Evolutionary conservation across 2,888 invertebrate species (phyloP).

Genomic region (Tinea pellionella): DNA sequence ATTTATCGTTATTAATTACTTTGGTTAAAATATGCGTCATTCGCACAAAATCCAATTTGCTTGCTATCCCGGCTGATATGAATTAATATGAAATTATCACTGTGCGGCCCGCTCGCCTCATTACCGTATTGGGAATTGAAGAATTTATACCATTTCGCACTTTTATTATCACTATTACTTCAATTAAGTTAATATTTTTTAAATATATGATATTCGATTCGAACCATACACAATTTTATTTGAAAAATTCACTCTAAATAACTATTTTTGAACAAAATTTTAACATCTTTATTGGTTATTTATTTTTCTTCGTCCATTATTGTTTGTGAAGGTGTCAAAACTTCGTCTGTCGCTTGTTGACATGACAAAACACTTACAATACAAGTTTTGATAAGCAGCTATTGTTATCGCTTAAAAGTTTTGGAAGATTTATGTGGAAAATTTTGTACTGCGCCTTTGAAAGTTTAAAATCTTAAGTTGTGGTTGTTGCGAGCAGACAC

Average conservation of each 20-base stretch:
- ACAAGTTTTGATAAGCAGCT: constrained; percentile 14
- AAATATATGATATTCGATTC: no score
- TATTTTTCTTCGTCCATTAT: not conserved
- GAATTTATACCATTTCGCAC: not conserved
- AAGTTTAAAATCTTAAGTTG: constrained; percentile 10
- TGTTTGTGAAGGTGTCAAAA: constrained; percentile 4
- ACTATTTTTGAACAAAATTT: no score
- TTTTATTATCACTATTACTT: not conserved
- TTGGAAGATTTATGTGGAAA: constrained; percentile 14
- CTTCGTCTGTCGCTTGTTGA: not conserved
- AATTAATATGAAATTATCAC: constrained; percentile 51
- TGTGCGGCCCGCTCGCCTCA: constrained; percentile 32
- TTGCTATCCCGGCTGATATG: constrained; percentile 46
- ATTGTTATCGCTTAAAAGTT: constrained; percentile 14
- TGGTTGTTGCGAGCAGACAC: constrained; percentile 8
- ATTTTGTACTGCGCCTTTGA: constrained; percentile 9
- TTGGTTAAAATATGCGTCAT: constrained; percentile 46
- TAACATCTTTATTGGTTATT: not conserved
- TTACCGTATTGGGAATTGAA: constrained; percentile 25
- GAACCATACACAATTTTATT: no score
- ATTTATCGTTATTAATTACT: constrained; percentile 42
- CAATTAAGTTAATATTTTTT: no score
- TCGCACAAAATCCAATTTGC: constrained; percentile 54
- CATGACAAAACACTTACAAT: constrained; percentile 7
- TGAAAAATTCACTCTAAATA: no score